A percentile compares a stretch with the other conserved stretches of the same genome.
Evolutionary conservation across 2,797 vertebrate species (phyloP).

Genomic region (Hemitrygon akajei): DNA sequence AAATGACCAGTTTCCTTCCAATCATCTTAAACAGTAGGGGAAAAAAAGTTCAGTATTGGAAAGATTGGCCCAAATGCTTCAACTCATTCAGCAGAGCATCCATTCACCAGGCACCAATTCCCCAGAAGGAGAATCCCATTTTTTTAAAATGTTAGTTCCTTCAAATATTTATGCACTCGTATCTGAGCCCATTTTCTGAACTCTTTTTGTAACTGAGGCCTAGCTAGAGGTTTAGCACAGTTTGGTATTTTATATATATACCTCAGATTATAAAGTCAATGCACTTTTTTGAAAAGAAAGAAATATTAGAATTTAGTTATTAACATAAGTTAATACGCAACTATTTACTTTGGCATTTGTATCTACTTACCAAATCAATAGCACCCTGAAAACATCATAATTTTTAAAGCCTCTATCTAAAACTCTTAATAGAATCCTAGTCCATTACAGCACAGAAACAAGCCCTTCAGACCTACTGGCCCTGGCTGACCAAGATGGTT

Average conservation of each 20-base stretch:
- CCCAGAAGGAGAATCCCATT: background rate
- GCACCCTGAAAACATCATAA: too few species aligned
- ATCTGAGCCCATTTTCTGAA: background rate
- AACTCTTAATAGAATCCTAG: too few species aligned
- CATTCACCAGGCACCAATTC: background rate
- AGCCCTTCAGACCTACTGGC: too few species aligned
- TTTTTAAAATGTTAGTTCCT: background rate
- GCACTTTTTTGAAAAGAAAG: too few species aligned
- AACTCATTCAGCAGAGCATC: background rate
- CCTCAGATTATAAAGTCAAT: too few species aligned
- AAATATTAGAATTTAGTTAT: background rate
- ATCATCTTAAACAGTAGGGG: background rate
- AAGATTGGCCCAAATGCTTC: background rate
- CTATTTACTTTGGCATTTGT: background rate
- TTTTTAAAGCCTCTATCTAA: too few species aligned
- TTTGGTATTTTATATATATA: background rate
- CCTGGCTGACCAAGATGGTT: too few species aligned
- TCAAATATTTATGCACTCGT: background rate
- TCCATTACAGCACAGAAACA: too few species aligned
- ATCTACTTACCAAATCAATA: background rate
- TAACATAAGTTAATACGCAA: background rate
- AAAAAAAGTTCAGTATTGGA: background rate
- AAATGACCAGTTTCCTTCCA: background rate
- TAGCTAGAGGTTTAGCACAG: background rate
- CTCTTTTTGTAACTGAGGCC: background rate